Base-by-base conservation (phyloP, 2,888 invertebrate species). In the Tipula lateralis region DNA sequence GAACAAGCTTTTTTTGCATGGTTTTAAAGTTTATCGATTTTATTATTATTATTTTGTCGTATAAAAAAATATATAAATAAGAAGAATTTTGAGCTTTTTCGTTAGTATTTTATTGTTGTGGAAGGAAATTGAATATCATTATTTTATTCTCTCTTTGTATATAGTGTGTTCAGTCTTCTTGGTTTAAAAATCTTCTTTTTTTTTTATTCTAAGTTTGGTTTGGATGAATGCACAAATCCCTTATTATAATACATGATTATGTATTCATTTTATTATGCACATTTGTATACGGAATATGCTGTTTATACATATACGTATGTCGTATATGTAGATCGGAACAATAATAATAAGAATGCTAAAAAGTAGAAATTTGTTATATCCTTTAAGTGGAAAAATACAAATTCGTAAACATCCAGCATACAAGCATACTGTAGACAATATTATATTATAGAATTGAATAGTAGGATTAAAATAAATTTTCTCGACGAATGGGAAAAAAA, bases 11-110 rank as follows among this genome's bases (percentile, higher is more conserved):
- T 66, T 66, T 66, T 66, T 66, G 13, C 16, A 3, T 66, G 66
- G 66, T 66, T 66, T 66, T 66, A 66, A 66, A 66, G 66, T 66
- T 66, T 66, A 66, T 66, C 66, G 66, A 66, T 66, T 66, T 66
- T 66, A 66, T 66, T 66, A 66, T 66, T 66, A 66, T 66, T 66
- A 66, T 66, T 66, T 24, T 66, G 66, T 66, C 66, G 66, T 24
- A 66, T 24, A 66, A 12, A 9, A 66, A n/a, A n/a, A n/a, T n/a
- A n/a, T 66, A 66, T 19, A 50, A 50, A 16, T 19, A 66, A 66
- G 13, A 66, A 66, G 24, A 32, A 32, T 24, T 66, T 66, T 66
- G 9, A 66, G 66, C 66, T 66, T 66, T 66, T 66, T 44, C 32
- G 44, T 44, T 44, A 4, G 3, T 66, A 3, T 24, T 24, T 24